Conservation (phyloP, 2,113 vertebrate genomes). For the Empidonax traillii region DNA sequence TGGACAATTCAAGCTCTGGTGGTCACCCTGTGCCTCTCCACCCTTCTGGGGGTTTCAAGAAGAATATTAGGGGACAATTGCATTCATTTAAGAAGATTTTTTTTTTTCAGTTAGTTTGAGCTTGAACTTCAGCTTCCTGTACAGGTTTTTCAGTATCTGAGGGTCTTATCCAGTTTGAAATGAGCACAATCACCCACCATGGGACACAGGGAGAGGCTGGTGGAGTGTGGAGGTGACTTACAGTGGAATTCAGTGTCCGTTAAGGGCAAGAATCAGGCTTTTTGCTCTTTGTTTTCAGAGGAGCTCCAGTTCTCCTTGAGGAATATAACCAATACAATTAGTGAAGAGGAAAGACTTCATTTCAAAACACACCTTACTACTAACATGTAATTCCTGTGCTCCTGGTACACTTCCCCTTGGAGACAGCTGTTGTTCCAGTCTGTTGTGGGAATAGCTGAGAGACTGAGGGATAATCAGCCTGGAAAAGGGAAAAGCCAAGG, state of each 20-base stretch:
- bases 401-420: background rate
- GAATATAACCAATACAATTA: background rate
- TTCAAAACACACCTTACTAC: background rate
- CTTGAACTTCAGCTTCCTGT: slow-evolving; percentile 4
- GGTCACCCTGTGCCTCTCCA: slow-evolving; percentile 6
- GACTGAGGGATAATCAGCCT: background rate
- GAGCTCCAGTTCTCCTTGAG: background rate
- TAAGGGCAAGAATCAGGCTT: background rate
- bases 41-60: slow-evolving; percentile 29
- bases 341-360: background rate
- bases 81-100: background rate
- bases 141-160: background rate
- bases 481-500: background rate
- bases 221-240: background rate
- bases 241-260: background rate
- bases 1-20: background rate
- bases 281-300: background rate
- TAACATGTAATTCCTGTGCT: background rate
- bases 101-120: background rate
- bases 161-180: background rate
- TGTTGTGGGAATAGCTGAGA: background rate
- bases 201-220: background rate
- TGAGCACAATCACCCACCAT: background rate
- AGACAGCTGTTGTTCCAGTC: background rate
- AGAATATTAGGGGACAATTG: background rate